These are phyloP conservation scores for Drosophila bifasciata DNA, from an alignment of 1,140 invertebrate species.

Conservation along the genomic window DNA sequence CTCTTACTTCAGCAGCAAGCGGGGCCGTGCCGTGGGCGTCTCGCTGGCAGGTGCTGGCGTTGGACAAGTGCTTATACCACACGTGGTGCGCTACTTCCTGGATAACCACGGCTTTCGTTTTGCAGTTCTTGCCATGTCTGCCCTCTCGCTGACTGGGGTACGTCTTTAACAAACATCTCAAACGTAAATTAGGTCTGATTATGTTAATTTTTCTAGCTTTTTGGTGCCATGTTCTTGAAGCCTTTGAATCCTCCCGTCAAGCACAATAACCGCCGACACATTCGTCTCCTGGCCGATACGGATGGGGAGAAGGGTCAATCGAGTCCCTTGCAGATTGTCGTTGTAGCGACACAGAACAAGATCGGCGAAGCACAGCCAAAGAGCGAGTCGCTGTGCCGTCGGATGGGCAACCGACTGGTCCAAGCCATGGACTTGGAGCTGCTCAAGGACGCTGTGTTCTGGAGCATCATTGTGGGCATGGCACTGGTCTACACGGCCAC, in stretches of 20 bases:
- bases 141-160: constrained; percentile 87
- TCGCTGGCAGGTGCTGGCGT: constrained; percentile 89
- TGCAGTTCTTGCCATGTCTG: constrained; percentile 87
- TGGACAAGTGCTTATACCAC: constrained; percentile 90
- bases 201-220: constrained; percentile 55
- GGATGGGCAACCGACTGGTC: constrained; percentile 59
- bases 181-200: not conserved
- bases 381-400: constrained; percentile 29
- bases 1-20: constrained; percentile 88
- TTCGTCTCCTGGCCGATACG: constrained; percentile 53
- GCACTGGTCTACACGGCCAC: constrained; percentile 88
- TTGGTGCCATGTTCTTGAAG: constrained; percentile 74
- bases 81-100: constrained; percentile 87
- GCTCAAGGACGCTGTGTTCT: constrained; percentile 86
- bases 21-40: constrained; percentile 88
- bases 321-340: constrained; percentile 28
- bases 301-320: constrained; percentile 46
- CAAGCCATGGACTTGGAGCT: constrained; percentile 86
- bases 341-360: constrained; percentile 33
- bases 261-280: constrained; percentile 73
- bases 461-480: constrained; percentile 88
- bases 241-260: constrained; percentile 48
- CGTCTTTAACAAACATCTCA: constrained; percentile 30
- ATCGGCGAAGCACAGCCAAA: not conserved
- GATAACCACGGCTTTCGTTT: constrained; percentile 86